A percentile compares a stretch with the other conserved stretches of the same genome.
These are phyloP conservation scores for Lasioglossum marginatum DNA, from an alignment of 2,888 invertebrate genomes.

Conservation along the genomic window DNA sequence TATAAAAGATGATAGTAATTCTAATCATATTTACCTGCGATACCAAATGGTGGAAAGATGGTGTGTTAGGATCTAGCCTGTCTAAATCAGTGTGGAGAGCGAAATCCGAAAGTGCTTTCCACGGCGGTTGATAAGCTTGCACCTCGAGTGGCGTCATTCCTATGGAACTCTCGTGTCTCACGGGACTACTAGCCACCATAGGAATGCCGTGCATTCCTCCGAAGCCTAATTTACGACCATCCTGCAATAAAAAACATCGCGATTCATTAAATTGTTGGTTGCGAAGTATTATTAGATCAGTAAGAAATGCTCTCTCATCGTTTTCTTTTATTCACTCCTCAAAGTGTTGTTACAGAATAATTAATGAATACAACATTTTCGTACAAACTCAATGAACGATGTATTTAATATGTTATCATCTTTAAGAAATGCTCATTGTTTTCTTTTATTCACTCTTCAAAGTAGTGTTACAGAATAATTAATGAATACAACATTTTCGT, in stretches of 20 bases:
- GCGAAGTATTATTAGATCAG: neutral
- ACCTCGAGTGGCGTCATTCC: conserved; percentile 95
- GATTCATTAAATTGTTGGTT: conserved; percentile 81
- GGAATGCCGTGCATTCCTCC: conserved; percentile 98
- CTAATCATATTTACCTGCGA: conserved; percentile 90
- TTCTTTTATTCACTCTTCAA: neutral
- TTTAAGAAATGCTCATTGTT: neutral
- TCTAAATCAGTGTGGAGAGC: conserved; percentile 97
- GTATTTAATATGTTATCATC: neutral
- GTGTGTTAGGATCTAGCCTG: conserved; percentile 92
- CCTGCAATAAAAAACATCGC: conserved; percentile 89
- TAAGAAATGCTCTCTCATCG: neutral
- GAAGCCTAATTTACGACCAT: conserved; percentile 96
- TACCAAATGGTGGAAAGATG: conserved; percentile 98
- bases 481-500: neutral
- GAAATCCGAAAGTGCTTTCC: conserved; percentile 98
- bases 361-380: neutral
- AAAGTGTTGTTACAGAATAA: neutral
- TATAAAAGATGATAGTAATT: too few species aligned
- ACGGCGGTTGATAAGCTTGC: conserved; percentile 97
- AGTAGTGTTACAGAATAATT: neutral
- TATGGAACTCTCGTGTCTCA: conserved; percentile 94
- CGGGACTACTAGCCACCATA: conserved; percentile 98
- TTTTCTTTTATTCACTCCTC: neutral
- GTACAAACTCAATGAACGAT: too few species aligned